Evolutionary conservation across 2,888 invertebrate genomes (phyloP), one percentile per base, ranked within the genome.

Genomic region (Cyclophora punctaria): DNA sequence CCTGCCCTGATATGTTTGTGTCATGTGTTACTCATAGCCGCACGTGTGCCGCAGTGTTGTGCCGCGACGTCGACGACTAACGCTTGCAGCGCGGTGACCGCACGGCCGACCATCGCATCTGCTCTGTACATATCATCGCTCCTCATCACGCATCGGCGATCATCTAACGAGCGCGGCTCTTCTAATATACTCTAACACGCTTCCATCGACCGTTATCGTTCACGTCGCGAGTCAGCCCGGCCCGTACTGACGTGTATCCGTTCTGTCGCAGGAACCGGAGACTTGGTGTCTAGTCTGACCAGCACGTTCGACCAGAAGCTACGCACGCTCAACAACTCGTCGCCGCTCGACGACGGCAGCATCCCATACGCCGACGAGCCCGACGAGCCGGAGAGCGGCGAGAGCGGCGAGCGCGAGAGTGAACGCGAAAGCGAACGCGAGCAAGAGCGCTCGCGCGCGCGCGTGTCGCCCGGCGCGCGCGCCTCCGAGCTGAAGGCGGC

Each of bases 261-360:
- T 44, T 56, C 79, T 80, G 73, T 90, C 90, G 50, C 88, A 96
- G 96, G 95, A 80, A 92, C 94, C 74, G 95, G 96, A 88, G 93
- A 96, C 67, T 89, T 96, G 81, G 93, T 94, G 75, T 91, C 92
- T 60, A 93, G 93, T 66, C 92, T 96, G 75, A 96, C 95, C 65
- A 94, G 93, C 73, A 93, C 95, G 54, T 93, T 96, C 82, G 96
- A 96, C 78, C 93, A 94, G 73, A 96, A 96, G 80, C 90, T 95
- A 82, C 92, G 93, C 66, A 92, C 93, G 68, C 80, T 93, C 69
- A 91, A 93, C 73, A 93, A 91, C 83, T 90, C 93, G 52, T 91
- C 92, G 53, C 91, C 91, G 66, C 89, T 91, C 45, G 90, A 90
- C 74, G 91, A 91, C 80, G 92, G 92, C 73, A 92, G 92, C 86